Percentiles rank a stretch among this genome's conserved stretches.
phyloP scores from a whole-genome alignment of 2,888 invertebrate species.

The Copidosoma aretas region DNA sequence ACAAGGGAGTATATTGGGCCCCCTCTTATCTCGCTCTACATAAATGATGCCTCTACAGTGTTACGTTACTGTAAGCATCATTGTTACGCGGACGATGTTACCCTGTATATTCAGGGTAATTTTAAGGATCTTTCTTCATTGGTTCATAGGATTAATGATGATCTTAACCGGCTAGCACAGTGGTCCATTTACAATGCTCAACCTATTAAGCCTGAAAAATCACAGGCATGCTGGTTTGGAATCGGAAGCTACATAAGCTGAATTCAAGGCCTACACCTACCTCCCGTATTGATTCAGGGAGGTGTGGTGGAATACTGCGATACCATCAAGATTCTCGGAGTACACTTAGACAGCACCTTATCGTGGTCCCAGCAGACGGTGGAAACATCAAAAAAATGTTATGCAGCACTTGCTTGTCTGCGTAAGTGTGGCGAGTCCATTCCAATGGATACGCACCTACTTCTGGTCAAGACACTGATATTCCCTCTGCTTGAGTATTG shows the following conservation, averaged over 20 bases:
- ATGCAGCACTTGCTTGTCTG: too few species aligned
- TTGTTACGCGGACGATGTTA: neutral
- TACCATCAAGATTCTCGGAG: too few species aligned
- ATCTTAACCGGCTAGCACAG: neutral
- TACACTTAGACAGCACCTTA: too few species aligned
- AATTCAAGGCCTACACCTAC: too few species aligned
- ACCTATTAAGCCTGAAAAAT: neutral
- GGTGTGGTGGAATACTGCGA: neutral
- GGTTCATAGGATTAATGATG: neutral
- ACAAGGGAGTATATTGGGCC: constrained; percentile 1
- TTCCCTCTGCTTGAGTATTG: neutral
- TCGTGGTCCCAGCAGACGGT: neutral
- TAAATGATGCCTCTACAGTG: neutral
- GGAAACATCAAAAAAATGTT: neutral
- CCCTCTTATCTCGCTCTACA: neutral
- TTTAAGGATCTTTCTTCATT: too few species aligned
- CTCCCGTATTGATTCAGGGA: neutral
- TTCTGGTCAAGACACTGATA: neutral
- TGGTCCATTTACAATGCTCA: neutral
- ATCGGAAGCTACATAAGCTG: too few species aligned
- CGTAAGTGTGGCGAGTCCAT: neutral
- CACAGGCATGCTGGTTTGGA: neutral
- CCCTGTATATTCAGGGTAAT: neutral
- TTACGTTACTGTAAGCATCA: neutral
- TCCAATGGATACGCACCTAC: neutral